A percentile compares a stretch with the other conserved stretches of the same genome.
Conservation (phyloP, 2,888 invertebrate species). For the Polia nebulosa region DNA sequence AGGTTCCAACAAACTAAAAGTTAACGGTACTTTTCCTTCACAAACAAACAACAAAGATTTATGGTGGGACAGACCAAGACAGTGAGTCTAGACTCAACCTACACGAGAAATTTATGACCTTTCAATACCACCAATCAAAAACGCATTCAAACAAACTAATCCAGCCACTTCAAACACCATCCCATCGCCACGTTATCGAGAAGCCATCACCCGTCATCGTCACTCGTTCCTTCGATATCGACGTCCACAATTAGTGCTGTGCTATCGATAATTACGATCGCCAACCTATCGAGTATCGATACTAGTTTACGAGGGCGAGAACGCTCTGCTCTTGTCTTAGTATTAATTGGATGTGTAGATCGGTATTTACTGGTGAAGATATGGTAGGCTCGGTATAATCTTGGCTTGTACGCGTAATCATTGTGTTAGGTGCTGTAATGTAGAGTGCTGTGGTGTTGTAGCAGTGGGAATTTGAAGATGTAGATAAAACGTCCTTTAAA, state of each 20-base stretch:
- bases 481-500: not conserved
- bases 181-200: conserved; percentile 62
- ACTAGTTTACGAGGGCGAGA: conserved; percentile 67
- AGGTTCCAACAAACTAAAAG: too few species aligned
- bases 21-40: too few species aligned
- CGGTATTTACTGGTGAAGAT: conserved; percentile 67
- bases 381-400: conserved; percentile 58
- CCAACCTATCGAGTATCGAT: conserved; percentile 69
- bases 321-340: conserved; percentile 64
- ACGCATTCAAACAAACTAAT: not conserved
- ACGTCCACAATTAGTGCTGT: conserved; percentile 81
- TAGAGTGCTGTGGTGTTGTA: conserved; percentile 3
- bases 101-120: too few species aligned
- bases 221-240: conserved; percentile 75
- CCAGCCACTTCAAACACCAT: conserved; percentile 8
- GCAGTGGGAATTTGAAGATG: not conserved
- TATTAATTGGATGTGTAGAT: conserved; percentile 71
- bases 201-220: conserved; percentile 70
- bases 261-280: conserved; percentile 88
- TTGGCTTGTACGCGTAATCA: conserved; percentile 55
- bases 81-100: too few species aligned
- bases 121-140: not conserved
- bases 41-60: too few species aligned
- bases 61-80: too few species aligned
- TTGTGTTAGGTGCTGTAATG: conserved; percentile 50